These are phyloP conservation scores for Drosophila meridiana DNA, from an alignment of 2,888 invertebrate genomes.

Conservation along the genomic window DNA sequence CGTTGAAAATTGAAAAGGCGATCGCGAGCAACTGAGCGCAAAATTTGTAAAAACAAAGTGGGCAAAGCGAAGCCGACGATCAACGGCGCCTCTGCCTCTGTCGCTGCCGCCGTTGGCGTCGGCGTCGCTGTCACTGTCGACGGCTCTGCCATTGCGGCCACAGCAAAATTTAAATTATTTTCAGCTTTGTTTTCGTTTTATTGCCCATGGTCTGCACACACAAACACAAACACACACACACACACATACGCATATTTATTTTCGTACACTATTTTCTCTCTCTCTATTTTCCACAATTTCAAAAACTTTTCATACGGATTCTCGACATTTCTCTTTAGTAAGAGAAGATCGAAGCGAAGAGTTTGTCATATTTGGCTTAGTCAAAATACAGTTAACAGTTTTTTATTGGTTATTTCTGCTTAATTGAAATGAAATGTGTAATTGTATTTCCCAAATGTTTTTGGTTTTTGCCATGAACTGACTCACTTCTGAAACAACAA, in stretches of 20 bases:
- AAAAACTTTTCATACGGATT: slow-evolving; percentile 40
- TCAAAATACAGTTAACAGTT: background rate
- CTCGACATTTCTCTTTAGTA: slow-evolving; percentile 32
- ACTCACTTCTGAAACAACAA: background rate
- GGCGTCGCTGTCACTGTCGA: slow-evolving; percentile 11
- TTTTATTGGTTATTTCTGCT: background rate
- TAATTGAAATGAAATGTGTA: background rate
- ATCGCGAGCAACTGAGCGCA: slow-evolving; percentile 82
- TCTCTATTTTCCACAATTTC: slow-evolving; percentile 49
- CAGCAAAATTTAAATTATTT: slow-evolving; percentile 77
- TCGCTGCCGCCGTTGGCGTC: slow-evolving; percentile 7
- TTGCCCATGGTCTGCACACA: slow-evolving; percentile 44
- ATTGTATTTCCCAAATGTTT: background rate
- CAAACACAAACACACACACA: slow-evolving; percentile 20
- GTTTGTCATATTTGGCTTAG: background rate
- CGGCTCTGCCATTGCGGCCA: slow-evolving; percentile 48
- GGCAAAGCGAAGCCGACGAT: slow-evolving; percentile 45
- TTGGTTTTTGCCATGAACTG: background rate
- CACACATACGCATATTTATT: slow-evolving; percentile 57
- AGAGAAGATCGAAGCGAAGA: slow-evolving; percentile 4
- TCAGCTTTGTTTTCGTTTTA: slow-evolving; percentile 71
- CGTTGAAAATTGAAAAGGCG: slow-evolving; percentile 80
- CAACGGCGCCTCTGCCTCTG: slow-evolving; percentile 26
- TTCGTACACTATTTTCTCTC: slow-evolving; percentile 62
- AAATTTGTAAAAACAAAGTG: slow-evolving; percentile 70